These are phyloP conservation scores for Podabrus alpinus DNA, from an alignment of 2,888 invertebrate species.

Conservation along the genomic window DNA sequence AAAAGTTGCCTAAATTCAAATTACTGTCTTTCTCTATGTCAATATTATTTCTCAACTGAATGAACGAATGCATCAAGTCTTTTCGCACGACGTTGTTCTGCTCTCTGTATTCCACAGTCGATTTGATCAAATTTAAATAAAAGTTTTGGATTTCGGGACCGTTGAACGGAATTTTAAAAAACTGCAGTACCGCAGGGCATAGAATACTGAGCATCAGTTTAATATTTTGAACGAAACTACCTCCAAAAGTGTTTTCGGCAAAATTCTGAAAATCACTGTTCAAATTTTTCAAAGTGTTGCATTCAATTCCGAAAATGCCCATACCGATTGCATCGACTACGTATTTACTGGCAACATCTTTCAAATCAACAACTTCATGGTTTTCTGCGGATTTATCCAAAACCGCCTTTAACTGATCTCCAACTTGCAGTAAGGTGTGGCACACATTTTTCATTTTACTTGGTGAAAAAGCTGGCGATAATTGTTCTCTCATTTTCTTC, in stretches of 20 bases:
- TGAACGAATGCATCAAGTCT: not conserved
- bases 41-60: too few species aligned
- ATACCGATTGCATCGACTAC: not conserved
- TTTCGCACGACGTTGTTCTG: not conserved
- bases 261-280: not conserved
- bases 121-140: not conserved
- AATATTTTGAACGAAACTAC: not conserved
- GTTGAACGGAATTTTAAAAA: not conserved
- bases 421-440: not conserved
- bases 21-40: not conserved
- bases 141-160: not conserved
- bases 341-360: not conserved
- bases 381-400: too few species aligned
- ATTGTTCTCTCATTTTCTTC: too few species aligned
- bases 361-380: not conserved
- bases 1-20: not conserved
- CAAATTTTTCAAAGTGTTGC: not conserved
- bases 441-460: not conserved
- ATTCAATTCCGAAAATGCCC: not conserved
- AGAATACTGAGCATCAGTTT: not conserved
- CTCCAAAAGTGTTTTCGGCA: not conserved
- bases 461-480: too few species aligned
- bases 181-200: not conserved
- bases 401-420: not conserved
- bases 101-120: not conserved